phyloP scores from a whole-genome alignment of 2,797 vertebrate genomes.

The Scyliorhinus canicula region DNA sequence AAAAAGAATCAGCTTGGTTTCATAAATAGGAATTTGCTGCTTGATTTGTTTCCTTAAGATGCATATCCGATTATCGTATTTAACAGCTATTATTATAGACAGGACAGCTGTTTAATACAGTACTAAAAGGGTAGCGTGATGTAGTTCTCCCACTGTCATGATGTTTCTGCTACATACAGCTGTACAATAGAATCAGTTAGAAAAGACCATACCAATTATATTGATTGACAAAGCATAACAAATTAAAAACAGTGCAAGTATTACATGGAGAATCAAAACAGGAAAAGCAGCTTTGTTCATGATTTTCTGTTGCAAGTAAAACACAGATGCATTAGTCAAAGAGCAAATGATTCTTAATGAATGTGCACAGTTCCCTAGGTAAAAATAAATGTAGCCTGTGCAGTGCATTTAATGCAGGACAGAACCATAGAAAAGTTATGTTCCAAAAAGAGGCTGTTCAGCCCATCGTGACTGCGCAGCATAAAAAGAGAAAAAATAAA shows the following conservation, averaged over 20 bases:
- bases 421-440: no score
- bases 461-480: no score
- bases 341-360: not conserved
- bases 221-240: slow-evolving; percentile 30
- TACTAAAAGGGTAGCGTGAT: not conserved
- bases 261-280: slow-evolving; percentile 27
- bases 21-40: slow-evolving; percentile 23
- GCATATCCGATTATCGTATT: slow-evolving; percentile 35
- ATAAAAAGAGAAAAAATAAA: no score
- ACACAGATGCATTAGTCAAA: slow-evolving; percentile 23
- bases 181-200: slow-evolving; percentile 16
- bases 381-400: slow-evolving; percentile 20
- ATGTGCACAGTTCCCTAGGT: not conserved
- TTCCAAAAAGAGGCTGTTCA: no score
- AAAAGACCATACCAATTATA: slow-evolving; percentile 37
- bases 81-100: slow-evolving; percentile 29
- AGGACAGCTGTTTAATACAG: slow-evolving; percentile 32
- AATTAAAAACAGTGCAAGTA: slow-evolving; percentile 32
- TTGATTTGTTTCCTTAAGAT: slow-evolving; percentile 33
- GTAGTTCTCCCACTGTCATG: slow-evolving; percentile 34
- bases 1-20: not conserved
- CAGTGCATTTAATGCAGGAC: not conserved
- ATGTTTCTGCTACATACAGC: slow-evolving; percentile 34
- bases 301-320: not conserved
- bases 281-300: slow-evolving; percentile 22